Evolutionary conservation across 2,113 vertebrate species (phyloP), one percentile per base, ranked within the genome.

Genomic region (Serinus canaria): DNA sequence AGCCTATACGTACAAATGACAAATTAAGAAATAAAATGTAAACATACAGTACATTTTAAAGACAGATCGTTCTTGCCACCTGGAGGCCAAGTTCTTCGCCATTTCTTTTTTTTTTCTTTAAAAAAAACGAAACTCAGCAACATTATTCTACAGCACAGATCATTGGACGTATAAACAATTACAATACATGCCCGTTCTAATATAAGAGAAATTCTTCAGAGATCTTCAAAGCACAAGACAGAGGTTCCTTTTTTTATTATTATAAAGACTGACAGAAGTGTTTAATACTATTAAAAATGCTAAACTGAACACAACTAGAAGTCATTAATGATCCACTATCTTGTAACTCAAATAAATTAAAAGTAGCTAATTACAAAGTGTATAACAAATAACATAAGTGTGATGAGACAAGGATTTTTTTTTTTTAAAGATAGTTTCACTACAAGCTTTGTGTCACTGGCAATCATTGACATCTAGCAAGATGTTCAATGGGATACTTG

Each of bases 221-320:
- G 97, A 97, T 98, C 97, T 98, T 98, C 95, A 97, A 98, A 98
- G 97, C 97, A 98, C 97, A 97, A 98, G 97, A 98, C 96, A 95
- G 97, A 98, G 16, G 87, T 97, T 97, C 94, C 92, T 97, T 97
- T 98, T 96, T 95, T 94, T 96, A 95, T 96, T 96, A 95, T 96
- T 96, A 94, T 96, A 96, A 97, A 97, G 97, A 98, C 96, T 10
- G 90, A 98, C 95, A 98, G 97, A 98, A 98, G 96, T 97, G 97
- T 97, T 97, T 97, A 97, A 96, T 97, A 97, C 96, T 96, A 97
- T 97, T 98, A 97, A 98, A 96, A 97, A 97, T 96, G 96, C 97
- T 97, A 97, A 97, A 94, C 56, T 94, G 81, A 97, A 98, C 96
- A 95, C 90, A 97, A 98, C 97, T 96, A 97, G 97, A 96, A 97